Conservation (phyloP, 35 echinoderm and acorn worm genomes). For the Amphiura filiformis region DNA sequence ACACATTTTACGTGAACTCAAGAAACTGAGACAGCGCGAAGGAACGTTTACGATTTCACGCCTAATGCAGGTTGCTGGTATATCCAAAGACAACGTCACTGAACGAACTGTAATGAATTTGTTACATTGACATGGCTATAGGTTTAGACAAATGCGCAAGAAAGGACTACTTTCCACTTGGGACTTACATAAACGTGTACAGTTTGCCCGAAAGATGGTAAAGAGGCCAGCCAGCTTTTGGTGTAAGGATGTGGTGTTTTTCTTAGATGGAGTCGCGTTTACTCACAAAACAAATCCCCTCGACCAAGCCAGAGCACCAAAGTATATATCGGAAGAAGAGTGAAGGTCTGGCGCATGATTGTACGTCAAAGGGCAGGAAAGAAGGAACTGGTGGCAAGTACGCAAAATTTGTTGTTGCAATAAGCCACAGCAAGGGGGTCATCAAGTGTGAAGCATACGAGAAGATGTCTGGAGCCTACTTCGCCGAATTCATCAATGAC, state of each 20-base stretch:
- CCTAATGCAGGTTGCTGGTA: neutral
- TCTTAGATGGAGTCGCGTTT: neutral
- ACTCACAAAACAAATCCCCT: neutral
- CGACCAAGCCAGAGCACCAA: neutral
- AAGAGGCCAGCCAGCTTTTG: neutral
- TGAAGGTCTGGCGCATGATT: neutral
- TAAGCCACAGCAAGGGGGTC: neutral
- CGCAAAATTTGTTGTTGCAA: neutral
- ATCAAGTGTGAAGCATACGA: neutral
- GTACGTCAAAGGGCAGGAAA: conserved; percentile 1
- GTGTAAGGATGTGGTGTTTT: neutral
- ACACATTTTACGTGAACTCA: neutral
- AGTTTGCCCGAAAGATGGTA: neutral
- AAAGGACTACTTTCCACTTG: neutral
- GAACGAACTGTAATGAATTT: neutral
- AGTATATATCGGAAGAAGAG: neutral
- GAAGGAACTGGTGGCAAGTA: conserved; percentile 7
- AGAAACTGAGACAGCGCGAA: neutral
- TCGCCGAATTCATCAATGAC: neutral
- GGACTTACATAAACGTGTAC: neutral
- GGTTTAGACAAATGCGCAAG: neutral
- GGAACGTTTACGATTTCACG: neutral
- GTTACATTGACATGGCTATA: neutral
- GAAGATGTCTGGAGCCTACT: neutral
- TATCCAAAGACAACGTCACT: neutral